Conservation (phyloP, 2,797 vertebrate genomes). For the Semaprochilodus insignis region DNA sequence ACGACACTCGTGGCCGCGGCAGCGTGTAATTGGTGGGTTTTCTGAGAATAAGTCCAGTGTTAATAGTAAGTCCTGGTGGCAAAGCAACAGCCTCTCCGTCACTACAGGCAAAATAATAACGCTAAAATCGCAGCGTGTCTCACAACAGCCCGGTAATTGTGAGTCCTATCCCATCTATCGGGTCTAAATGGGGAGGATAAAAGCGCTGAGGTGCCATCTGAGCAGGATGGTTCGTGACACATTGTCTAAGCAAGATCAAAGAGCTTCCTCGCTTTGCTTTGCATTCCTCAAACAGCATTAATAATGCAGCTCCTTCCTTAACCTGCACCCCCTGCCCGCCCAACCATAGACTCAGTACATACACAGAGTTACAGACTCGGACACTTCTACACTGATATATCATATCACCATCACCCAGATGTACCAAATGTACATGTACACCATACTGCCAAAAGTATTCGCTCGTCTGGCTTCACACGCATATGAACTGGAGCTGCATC, state of each 20-base stretch:
- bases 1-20: neutral
- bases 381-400: neutral
- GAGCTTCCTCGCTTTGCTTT: neutral
- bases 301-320: neutral
- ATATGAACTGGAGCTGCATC: no score
- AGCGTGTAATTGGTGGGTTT: neutral
- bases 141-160: neutral
- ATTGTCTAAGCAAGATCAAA: constrained; percentile 7
- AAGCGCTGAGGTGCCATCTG: neutral
- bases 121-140: neutral
- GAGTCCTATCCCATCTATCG: neutral
- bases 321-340: neutral
- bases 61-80: no score
- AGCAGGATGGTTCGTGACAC: constrained; percentile 1
- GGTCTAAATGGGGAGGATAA: neutral
- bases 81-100: neutral
- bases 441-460: no score
- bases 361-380: neutral
- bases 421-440: no score
- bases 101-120: neutral
- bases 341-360: neutral
- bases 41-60: neutral
- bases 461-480: no score
- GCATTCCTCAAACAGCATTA: constrained; percentile 5
- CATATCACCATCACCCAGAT: neutral